These are phyloP conservation scores for Candidula unifasciata DNA, from an alignment of 2,888 invertebrate species.

Conservation along the genomic window DNA sequence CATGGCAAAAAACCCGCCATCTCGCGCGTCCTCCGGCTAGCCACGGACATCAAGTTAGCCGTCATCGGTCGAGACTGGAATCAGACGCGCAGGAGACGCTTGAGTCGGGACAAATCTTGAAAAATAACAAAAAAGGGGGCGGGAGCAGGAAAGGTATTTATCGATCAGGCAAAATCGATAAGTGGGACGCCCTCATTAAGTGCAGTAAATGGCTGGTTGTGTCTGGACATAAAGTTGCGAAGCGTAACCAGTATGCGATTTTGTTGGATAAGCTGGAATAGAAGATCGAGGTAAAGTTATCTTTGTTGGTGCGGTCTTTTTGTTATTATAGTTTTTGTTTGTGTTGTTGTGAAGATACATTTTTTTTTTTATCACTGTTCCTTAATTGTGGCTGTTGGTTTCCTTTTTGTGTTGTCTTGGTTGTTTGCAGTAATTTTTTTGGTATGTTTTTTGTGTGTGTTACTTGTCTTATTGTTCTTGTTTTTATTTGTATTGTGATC, in stretches of 20 bases:
- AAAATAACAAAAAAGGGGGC: neutral
- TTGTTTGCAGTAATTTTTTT: too few relatives aligned
- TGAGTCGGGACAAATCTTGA: neutral
- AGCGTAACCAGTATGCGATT: slow-evolving; percentile 5
- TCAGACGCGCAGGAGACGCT: neutral
- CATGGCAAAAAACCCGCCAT: too few relatives aligned
- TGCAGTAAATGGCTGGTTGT: slow-evolving; percentile 23
- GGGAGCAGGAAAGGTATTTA: slow-evolving; percentile 32
- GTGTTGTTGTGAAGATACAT: too few relatives aligned
- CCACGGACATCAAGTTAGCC: neutral
- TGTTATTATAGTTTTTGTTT: too few relatives aligned
- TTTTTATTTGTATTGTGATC: too few relatives aligned
- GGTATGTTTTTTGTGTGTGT: too few relatives aligned
- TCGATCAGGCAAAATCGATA: slow-evolving; percentile 31
- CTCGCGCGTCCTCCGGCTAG: neutral
- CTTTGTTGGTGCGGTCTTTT: too few relatives aligned
- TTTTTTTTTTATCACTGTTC: too few relatives aligned
- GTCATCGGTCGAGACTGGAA: slow-evolving; percentile 1
- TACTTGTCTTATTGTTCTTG: too few relatives aligned
- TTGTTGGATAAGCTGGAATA: neutral
- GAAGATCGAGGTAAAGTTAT: too few relatives aligned
- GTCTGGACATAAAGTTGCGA: neutral
- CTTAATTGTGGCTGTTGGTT: too few relatives aligned
- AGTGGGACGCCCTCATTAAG: slow-evolving; percentile 42
- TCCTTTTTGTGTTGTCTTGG: too few relatives aligned